These are phyloP conservation scores for Eledona agricola DNA, from an alignment of 2,888 invertebrate species.

Conservation along the genomic window DNA sequence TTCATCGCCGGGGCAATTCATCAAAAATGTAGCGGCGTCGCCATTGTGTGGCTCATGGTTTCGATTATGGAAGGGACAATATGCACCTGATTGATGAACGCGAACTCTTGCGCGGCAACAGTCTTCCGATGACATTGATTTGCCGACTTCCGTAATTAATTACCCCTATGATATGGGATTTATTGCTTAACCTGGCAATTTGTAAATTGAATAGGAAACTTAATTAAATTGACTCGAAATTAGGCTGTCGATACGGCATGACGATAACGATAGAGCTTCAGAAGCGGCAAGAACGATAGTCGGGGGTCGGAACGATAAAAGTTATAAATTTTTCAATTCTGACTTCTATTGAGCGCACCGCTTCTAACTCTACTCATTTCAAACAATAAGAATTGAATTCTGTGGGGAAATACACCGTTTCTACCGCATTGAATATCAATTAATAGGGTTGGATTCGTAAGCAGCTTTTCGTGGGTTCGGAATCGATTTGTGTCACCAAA, in stretches of 20 bases:
- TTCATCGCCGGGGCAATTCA: constrained; percentile 7
- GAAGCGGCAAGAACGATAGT: constrained; percentile 9
- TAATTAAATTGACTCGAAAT: constrained; percentile 45
- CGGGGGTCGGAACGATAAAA: constrained; percentile 12
- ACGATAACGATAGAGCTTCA: constrained; percentile 24
- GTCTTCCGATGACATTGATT: constrained; percentile 43
- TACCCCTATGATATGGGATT: constrained; percentile 46
- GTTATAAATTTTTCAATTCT: constrained; percentile 23
- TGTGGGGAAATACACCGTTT: constrained; percentile 13
- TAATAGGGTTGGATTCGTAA: too few relatives aligned
- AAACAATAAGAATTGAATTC: constrained; percentile 21
- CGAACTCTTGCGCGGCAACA: constrained; percentile 5
- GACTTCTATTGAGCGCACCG: constrained; percentile 7
- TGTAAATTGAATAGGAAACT: constrained; percentile 45
- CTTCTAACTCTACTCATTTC: constrained; percentile 17
- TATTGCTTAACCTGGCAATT: constrained; percentile 45
- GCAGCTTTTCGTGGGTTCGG: too few relatives aligned
- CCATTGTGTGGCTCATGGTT: constrained; percentile 5
- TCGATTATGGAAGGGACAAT: constrained; percentile 16
- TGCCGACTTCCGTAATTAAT: constrained; percentile 46
- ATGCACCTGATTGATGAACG: constrained; percentile 20
- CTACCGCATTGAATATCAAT: constrained; percentile 24
- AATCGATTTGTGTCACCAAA: too few relatives aligned
- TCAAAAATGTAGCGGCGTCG: constrained; percentile 22
- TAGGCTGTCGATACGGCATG: constrained; percentile 41